Base-by-base conservation (phyloP, 2,888 invertebrate genomes). In the Pandemis heparana region DNA sequence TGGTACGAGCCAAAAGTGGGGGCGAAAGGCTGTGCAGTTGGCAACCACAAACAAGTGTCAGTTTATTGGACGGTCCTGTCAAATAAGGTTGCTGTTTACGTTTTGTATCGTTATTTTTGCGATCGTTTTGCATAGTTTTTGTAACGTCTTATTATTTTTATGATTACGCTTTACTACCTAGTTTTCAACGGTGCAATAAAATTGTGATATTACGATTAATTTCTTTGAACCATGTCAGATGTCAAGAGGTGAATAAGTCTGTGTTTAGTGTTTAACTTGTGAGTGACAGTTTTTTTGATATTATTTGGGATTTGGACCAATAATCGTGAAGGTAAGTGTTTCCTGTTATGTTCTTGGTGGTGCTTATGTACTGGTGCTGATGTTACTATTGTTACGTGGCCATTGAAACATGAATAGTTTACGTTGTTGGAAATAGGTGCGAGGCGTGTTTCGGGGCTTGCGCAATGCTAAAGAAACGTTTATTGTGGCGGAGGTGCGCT, bases 21-120 rank as follows among this genome's bases (percentile, higher is more conserved):
- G 86, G 88, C 86, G 89, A 92, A 90, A 91, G 79, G 83, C 87
- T 87, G 82, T 84, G 81, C 81, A 84, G 87, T 90, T 92, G 92
- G 92, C 86, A 92, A 83, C 83, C 76, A 81, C 84, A 84, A 82
- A 84, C 84, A 85, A 82, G 84, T 90, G 91, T 92, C 91, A 94
- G 92, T 93, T 91, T 89, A 87, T 85, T 88, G 85, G 85, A 89
- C 87, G 89, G 87, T 89, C 85, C 91, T 94, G 94, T 94, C 94
- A 94, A 92, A 92, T 92, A 86, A 89, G 92, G 92, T 90, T 90
- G 92, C 90, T 94, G 94, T 94, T 94, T 94, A 93, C 89, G 92
- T 94, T 94, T 94, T 93, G 91, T 92, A 92, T 89, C 83, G 88
- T 88, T 93, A 90, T 92, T 92, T 74, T 94, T 92, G 91, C 92